These are phyloP conservation scores for Tenthredo notha DNA, from an alignment of 2,888 invertebrate genomes.

Conservation along the genomic window DNA sequence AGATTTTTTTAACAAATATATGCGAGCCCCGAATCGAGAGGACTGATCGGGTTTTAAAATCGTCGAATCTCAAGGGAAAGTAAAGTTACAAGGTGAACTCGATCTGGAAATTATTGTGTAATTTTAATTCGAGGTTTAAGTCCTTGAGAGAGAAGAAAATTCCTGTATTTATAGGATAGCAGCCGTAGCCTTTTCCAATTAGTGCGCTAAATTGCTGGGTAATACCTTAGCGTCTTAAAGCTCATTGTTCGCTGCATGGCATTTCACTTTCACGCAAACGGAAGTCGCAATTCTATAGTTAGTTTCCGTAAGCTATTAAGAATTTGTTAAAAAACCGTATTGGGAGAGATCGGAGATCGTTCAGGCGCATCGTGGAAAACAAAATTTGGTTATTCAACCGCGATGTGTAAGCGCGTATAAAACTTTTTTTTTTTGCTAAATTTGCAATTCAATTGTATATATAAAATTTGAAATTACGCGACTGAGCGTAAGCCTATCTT, in stretches of 20 bases:
- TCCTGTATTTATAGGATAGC: background rate
- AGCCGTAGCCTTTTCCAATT: conserved; percentile 11
- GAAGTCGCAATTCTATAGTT: conserved; percentile 57
- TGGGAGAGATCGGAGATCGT: conserved; percentile 4
- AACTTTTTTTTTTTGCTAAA: background rate
- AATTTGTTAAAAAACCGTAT: conserved; percentile 19
- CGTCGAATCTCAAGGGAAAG: background rate
- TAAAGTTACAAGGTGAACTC: conserved; percentile 18
- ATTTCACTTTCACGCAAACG: conserved; percentile 59
- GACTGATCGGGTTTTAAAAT: background rate
- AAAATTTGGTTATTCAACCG: background rate
- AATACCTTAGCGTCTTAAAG: background rate
- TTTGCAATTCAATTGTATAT: conserved; percentile 34
- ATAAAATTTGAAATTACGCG: conserved; percentile 14
- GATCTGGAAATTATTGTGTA: conserved; percentile 14
- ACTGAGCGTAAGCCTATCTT: background rate
- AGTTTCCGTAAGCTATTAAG: conserved; percentile 49
- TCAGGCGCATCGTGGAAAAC: background rate
- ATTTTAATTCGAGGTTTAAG: background rate
- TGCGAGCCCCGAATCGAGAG: conserved; percentile 3
- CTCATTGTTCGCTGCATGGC: background rate
- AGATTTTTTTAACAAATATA: conserved; percentile 11
- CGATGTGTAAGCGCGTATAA: conserved; percentile 33
- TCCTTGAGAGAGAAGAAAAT: conserved; percentile 29
- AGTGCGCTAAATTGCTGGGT: conserved; percentile 33